Evolutionary conservation across 1,140 invertebrate species (phyloP), one percentile per base, ranked within the genome.

Genomic region (Penaeus indicus): DNA sequence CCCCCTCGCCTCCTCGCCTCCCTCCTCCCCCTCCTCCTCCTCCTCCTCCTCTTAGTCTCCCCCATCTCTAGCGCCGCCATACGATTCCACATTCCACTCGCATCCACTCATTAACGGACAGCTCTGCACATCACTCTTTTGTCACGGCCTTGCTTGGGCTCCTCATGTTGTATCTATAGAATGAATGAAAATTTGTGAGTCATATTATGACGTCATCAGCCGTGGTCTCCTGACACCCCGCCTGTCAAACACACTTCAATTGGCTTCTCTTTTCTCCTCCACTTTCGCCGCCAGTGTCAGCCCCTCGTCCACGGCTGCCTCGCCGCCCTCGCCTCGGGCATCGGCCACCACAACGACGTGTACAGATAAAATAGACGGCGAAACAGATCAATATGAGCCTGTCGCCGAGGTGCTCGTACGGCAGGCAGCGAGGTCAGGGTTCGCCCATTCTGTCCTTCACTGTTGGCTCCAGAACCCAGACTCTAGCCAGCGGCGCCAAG

Each of bases 391-490:
- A 21, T 60, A 60, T 11, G 25, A 13, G 25, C 27, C 60, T 84
- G 83, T 84, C 83, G 67, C 83, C 83, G 83, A 72, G 38, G 10
- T 60, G 42, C n/a, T 19, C 83, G 11, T 84, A 75, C 83, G 83
- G 69, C 67, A 72, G 83, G 83, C 21, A 84, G 83, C 83, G 67
- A 25, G 83, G 83, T 84, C 64, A 84, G 83, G 83, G 83, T 72
- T 84, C 83, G 83, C 83, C 83, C 83, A 84, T 84, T 84, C 83
- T 84, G 67, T 84, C 83, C 83, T 75, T 84, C 60, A 82, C 80
- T 82, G 80, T 82, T 82, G 80, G 80, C 80, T 84, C 83, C 83
- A 84, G 69, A 75, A 72, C 83, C 83, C 60, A 75, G 61, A 72
- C 83, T 75, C 83, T 84, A 72, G 83, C 83, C 67, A 84, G 83